Percentiles rank a stretch among this genome's conserved stretches.
These are phyloP conservation scores for Zoanthus solanderi DNA, from an alignment of 92 coral and sea anemone genomes.

Conservation along the genomic window DNA sequence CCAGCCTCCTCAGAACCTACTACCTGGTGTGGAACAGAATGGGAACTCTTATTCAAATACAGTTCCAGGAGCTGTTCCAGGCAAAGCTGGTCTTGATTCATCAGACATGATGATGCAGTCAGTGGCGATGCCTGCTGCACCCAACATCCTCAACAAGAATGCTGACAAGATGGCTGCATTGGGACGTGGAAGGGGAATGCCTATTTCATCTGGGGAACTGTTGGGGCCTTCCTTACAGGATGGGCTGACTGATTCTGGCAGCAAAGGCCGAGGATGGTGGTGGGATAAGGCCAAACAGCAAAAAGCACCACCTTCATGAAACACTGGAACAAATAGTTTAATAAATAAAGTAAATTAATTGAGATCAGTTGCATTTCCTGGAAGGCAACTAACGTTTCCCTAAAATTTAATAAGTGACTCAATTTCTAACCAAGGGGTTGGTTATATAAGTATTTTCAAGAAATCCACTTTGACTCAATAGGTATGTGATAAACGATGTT, in stretches of 20 bases:
- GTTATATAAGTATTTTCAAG: too few species aligned
- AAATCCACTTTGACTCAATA: too few species aligned
- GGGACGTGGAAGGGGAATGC: conserved; percentile 87
- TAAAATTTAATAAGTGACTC: too few species aligned
- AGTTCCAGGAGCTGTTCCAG: conserved; percentile 19
- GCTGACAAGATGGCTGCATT: conserved; percentile 73
- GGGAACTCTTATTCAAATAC: conserved; percentile 18
- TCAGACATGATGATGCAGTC: conserved; percentile 22
- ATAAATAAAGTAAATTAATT: not conserved
- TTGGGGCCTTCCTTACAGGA: conserved; percentile 49
- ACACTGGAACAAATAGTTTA: not conserved
- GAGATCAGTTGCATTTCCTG: too few species aligned
- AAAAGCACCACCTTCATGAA: conserved; percentile 39
- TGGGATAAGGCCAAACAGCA: conserved; percentile 86
- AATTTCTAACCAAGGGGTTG: too few species aligned
- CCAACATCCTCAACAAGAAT: conserved; percentile 74
- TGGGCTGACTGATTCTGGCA: conserved; percentile 48
- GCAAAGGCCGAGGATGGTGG: conserved; percentile 91
- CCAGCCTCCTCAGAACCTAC: conserved; percentile 44
- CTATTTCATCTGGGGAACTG: conserved; percentile 55
- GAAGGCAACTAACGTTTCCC: too few species aligned
- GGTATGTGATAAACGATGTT: too few species aligned
- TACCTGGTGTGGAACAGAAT: conserved; percentile 41
- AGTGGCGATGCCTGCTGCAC: conserved; percentile 9
- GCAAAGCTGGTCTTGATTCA: conserved; percentile 26